phyloP scores from a whole-genome alignment of 2,113 vertebrate species.

The Cervus canadensis region DNA sequence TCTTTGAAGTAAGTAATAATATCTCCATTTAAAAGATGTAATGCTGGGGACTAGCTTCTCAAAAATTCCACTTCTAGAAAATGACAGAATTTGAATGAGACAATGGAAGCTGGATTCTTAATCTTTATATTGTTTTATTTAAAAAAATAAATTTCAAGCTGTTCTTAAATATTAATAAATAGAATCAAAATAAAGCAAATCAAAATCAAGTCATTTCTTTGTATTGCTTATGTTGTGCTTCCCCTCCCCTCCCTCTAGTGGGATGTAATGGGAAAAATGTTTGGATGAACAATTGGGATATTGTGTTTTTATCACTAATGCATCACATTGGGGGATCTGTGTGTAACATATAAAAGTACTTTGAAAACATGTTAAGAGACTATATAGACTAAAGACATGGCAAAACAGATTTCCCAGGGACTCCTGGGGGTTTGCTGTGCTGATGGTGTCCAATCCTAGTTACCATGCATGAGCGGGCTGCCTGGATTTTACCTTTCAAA shows the following conservation, averaged over 20 bases:
- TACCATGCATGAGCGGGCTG: slow-evolving; percentile 22
- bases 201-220: background rate
- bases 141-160: background rate
- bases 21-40: background rate
- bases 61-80: background rate
- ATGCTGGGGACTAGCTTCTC: background rate
- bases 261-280: background rate
- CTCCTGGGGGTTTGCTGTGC: background rate
- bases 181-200: background rate
- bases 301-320: background rate
- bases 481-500: background rate
- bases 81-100: background rate
- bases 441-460: slow-evolving; percentile 53
- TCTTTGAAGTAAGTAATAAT: background rate
- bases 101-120: background rate
- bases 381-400: background rate
- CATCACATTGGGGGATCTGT: background rate
- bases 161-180: background rate
- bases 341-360: background rate
- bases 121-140: background rate
- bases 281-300: background rate
- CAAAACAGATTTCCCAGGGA: background rate
- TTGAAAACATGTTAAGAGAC: background rate
- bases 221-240: background rate
- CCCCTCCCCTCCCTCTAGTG: background rate